Percentiles rank a stretch among this genome's conserved stretches.
phyloP scores from a whole-genome alignment of 2,888 invertebrate genomes.

The Agriopis marginaria region DNA sequence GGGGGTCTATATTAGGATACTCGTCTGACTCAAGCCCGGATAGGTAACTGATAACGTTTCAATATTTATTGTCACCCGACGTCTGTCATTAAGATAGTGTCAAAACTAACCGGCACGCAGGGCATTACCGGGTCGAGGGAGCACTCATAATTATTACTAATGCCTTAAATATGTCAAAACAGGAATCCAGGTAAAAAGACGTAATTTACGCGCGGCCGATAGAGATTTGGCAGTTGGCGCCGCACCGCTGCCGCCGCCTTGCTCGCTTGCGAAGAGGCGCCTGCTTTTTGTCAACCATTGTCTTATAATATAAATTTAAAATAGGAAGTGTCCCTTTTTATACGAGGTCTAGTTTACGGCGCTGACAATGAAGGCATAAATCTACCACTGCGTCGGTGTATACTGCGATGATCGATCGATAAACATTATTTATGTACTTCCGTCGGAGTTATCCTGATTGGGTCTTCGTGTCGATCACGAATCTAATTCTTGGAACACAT shows the following conservation, averaged over 20 bases:
- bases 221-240: conserved; percentile 87
- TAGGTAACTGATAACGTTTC: conserved; percentile 82
- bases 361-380: conserved; percentile 85
- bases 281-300: conserved; percentile 85
- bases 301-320: conserved; percentile 86
- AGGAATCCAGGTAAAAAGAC: conserved; percentile 87
- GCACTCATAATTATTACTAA: conserved; percentile 87
- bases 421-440: conserved; percentile 86
- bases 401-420: conserved; percentile 84
- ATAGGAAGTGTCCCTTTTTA: conserved; percentile 86
- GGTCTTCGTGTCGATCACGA: conserved; percentile 61
- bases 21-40: conserved; percentile 72
- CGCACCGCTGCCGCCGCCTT: conserved; percentile 62
- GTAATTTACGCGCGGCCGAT: conserved; percentile 86
- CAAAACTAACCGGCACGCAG: conserved; percentile 81
- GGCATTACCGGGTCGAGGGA: conserved; percentile 72
- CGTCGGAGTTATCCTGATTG: conserved; percentile 68
- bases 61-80: conserved; percentile 85
- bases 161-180: conserved; percentile 87
- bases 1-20: conserved; percentile 79
- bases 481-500: conserved; percentile 43
- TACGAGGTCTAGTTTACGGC: conserved; percentile 85
- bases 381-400: conserved; percentile 80
- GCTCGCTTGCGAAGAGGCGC: conserved; percentile 80
- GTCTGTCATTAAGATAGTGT: conserved; percentile 86